Evolutionary conservation across 2,888 invertebrate genomes (phyloP), one percentile per base, ranked within the genome.

Genomic region (Hirtodrosophila histrioides): DNA sequence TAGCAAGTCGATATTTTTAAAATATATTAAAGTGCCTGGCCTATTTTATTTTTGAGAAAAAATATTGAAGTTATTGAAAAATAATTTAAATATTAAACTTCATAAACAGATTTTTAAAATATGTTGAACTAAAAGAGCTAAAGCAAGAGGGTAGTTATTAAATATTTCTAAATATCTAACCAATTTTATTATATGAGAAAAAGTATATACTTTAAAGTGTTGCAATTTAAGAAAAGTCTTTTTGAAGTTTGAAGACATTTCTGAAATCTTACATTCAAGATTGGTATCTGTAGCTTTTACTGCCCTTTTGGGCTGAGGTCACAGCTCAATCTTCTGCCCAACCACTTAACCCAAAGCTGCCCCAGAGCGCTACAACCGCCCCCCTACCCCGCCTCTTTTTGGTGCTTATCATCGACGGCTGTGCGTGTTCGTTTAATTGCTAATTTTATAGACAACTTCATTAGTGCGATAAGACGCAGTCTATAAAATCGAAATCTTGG

Each of bases 401-500:
- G 5, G n/a, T 45, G 36, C 64, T 64, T 71, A 79, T 80, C 81
- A 65, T 43, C 56, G 31, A 10, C 57, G 64, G 33, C 24, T 27
- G 48, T 36, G 65, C 75, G 84, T 70, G 86, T 76, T 68, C 75
- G 78, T 83, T 84, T 86, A 84, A 77, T 82, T 84, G 86, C 69
- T 64, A 78, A 86, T 74, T 83, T 83, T 76, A 83, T 81, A 74
- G 82, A 78, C 86, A 71, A 78, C 82, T 83, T 83, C 84, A 84
- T 83, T 83, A 83, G 69, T 23, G 78, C 73, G 81, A 86, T 86
- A 80, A 71, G 86, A 17, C 40, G 33, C 7, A 63, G 62, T 61
- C 75, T 61, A 78, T 65, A 81, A 81, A 75, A 74, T 69, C 61
- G 62, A 69, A 73, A 70, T 75, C 60, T 60, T 55, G 40, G 58